Percentiles rank a stretch among this genome's conserved stretches.
Conservation (phyloP, 2,797 vertebrate species). For the Petrocephalus schoutedeni region DNA sequence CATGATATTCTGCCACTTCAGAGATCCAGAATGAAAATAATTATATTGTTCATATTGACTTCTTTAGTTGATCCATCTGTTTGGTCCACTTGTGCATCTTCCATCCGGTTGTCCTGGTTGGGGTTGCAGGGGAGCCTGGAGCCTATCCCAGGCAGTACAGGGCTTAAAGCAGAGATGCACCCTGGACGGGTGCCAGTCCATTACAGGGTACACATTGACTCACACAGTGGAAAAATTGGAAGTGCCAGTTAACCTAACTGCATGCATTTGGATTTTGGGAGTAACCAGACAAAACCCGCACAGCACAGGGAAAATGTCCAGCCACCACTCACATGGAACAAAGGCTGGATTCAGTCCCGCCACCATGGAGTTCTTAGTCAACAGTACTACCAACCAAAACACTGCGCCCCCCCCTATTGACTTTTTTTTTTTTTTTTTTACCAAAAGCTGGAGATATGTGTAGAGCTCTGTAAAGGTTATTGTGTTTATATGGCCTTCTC, state of each 20-base stretch:
- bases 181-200: background rate
- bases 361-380: background rate
- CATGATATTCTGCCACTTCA: background rate
- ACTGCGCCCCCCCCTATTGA: background rate
- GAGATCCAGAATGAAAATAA: background rate
- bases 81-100: background rate
- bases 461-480: background rate
- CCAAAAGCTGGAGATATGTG: background rate
- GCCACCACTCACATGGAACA: background rate
- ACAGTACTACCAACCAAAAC: background rate
- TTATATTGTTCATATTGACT: background rate
- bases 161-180: background rate
- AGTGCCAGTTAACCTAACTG: background rate
- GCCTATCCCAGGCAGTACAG: background rate
- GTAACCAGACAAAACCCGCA: background rate
- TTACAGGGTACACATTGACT: background rate
- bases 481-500: constrained; percentile 12
- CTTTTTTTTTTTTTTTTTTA: no score
- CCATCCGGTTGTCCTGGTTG: background rate
- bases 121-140: background rate
- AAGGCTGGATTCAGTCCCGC: background rate
- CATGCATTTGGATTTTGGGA: background rate
- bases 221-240: background rate
- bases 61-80: background rate
- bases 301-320: background rate